These are phyloP conservation scores for Pterostichus niger DNA, from an alignment of 2,888 invertebrate genomes.

Conservation along the genomic window DNA sequence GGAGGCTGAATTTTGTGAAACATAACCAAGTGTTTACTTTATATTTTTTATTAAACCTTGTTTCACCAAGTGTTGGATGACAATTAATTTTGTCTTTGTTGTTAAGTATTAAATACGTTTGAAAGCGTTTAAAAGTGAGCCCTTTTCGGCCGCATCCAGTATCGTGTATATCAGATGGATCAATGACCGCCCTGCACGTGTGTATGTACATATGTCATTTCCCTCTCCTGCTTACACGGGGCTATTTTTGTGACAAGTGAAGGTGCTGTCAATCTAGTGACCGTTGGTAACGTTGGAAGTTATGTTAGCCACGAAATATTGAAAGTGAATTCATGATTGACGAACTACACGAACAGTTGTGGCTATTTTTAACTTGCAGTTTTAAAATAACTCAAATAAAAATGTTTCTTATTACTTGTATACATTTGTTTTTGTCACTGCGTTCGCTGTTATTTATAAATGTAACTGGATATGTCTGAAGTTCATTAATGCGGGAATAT, in stretches of 20 bases:
- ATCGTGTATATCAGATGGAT: neutral
- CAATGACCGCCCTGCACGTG: conserved; percentile 32
- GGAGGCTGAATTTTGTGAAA: too few relatives aligned
- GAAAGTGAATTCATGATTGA: conserved; percentile 42
- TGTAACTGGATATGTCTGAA: conserved; percentile 27
- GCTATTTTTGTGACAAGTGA: conserved; percentile 58
- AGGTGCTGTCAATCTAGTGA: conserved; percentile 45
- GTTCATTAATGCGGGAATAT: conserved; percentile 20
- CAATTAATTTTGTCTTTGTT: too few relatives aligned
- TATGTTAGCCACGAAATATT: conserved; percentile 22
- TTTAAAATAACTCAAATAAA: conserved; percentile 30
- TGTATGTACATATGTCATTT: conserved; percentile 36
- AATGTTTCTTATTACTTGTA: conserved; percentile 30
- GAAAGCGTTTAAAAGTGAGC: too few relatives aligned
- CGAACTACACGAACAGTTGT: conserved; percentile 14
- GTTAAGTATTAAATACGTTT: too few relatives aligned
- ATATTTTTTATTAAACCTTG: too few relatives aligned
- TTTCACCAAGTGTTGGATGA: too few relatives aligned
- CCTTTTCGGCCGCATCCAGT: too few relatives aligned
- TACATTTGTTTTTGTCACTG: conserved; percentile 37
- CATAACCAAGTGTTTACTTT: too few relatives aligned
- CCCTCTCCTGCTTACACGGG: too few relatives aligned
- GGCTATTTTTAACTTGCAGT: neutral
- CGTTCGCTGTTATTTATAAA: conserved; percentile 24
- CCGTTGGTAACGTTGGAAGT: conserved; percentile 1